phyloP scores from a whole-genome alignment of 2,888 invertebrate genomes.

The Drosophila lacicola region DNA sequence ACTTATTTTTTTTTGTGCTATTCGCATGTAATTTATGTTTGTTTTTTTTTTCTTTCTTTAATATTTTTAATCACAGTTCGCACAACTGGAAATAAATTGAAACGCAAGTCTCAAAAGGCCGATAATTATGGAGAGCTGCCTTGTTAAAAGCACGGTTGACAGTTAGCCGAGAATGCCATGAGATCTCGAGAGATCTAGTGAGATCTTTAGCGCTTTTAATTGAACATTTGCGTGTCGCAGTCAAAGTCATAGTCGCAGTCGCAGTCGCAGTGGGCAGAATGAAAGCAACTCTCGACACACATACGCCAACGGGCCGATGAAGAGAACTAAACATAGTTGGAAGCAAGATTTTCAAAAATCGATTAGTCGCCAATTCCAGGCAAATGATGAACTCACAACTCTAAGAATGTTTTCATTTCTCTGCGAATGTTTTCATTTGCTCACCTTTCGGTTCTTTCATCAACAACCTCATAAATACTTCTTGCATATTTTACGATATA shows the following conservation, averaged over 20 bases:
- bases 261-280: background rate
- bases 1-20: constrained; percentile 21
- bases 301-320: constrained; percentile 4
- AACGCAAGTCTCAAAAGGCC: constrained; percentile 31
- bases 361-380: constrained; percentile 17
- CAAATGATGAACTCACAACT: background rate
- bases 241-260: background rate
- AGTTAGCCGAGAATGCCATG: constrained; percentile 31
- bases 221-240: constrained; percentile 68
- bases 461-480: background rate
- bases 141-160: constrained; percentile 45
- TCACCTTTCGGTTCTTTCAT: constrained; percentile 22
- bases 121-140: constrained; percentile 40
- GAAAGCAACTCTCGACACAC: constrained; percentile 40
- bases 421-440: constrained; percentile 1
- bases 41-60: constrained; percentile 1
- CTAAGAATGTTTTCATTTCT: background rate
- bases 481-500: no score
- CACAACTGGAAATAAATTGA: constrained; percentile 20
- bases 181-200: constrained; percentile 20
- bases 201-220: constrained; percentile 51
- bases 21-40: background rate
- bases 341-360: constrained; percentile 17
- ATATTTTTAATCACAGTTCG: constrained; percentile 28
- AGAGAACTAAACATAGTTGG: constrained; percentile 3